Percentiles rank a stretch among this genome's conserved stretches.
phyloP scores from a whole-genome alignment of 2,888 invertebrate genomes.

The Machimus atricapillus region DNA sequence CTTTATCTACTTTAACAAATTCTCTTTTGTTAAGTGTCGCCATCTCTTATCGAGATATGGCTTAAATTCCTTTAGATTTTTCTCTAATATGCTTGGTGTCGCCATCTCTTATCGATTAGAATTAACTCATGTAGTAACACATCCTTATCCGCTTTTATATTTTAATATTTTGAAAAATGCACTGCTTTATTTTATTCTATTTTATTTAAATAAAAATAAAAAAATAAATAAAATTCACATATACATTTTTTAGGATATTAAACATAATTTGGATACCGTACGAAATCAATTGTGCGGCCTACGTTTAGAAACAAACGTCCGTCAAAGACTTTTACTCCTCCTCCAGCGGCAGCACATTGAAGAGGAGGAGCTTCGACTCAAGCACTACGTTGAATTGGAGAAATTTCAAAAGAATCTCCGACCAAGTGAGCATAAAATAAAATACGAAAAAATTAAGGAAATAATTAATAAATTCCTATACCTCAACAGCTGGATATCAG shows the following conservation, averaged over 20 bases:
- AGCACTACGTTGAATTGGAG: slow-evolving; percentile 61
- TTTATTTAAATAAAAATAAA: no score
- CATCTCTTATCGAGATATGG: background rate
- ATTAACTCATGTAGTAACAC: no score
- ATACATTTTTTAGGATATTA: slow-evolving; percentile 56
- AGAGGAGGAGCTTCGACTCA: slow-evolving; percentile 61
- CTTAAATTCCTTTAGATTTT: background rate
- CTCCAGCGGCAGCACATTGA: slow-evolving; percentile 62
- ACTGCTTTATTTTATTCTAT: no score
- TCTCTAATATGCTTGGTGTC: background rate
- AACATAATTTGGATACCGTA: slow-evolving; percentile 60
- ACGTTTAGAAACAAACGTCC: slow-evolving; percentile 59
- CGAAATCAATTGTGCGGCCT: slow-evolving; percentile 59
- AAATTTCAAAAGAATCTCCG: slow-evolving; percentile 61
- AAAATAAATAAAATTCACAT: no score
- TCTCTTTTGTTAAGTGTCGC: background rate
- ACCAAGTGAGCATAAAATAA: slow-evolving; percentile 54
- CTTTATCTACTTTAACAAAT: background rate
- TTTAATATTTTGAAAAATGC: no score
- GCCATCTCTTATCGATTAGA: background rate
- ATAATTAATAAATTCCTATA: background rate
- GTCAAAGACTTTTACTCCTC: slow-evolving; percentile 58
- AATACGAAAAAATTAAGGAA: background rate
- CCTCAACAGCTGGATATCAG: slow-evolving; percentile 16
- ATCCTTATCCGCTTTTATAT: no score